Conservation (phyloP, 1,140 invertebrate genomes). For the Bombus impatiens region DNA sequence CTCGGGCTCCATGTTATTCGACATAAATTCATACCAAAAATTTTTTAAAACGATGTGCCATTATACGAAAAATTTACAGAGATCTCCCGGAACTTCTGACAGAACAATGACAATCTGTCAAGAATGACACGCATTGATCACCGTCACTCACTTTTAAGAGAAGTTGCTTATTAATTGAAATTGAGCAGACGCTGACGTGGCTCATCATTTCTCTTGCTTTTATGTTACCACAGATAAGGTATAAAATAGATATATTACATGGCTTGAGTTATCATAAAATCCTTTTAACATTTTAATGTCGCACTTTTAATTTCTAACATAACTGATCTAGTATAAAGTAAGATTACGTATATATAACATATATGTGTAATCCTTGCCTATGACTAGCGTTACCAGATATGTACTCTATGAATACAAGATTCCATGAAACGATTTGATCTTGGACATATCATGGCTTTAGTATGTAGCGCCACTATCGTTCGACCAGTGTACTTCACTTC, state of each 20-base stretch:
- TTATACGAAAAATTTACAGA: slow-evolving; percentile 48
- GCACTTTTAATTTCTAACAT: neutral
- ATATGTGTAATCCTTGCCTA: neutral
- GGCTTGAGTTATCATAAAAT: neutral
- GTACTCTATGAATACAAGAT: too few species aligned
- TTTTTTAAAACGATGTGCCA: slow-evolving; percentile 7
- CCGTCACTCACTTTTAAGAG: neutral
- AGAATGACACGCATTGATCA: slow-evolving; percentile 45
- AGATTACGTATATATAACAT: neutral
- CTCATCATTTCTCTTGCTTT: slow-evolving; percentile 2
- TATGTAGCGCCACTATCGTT: too few species aligned
- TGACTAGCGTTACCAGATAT: neutral
- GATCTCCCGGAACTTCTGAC: neutral
- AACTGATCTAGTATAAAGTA: neutral
- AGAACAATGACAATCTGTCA: slow-evolving; percentile 38
- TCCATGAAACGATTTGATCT: too few species aligned
- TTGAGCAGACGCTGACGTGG: neutral
- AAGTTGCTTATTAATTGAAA: neutral
- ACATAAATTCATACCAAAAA: slow-evolving; percentile 35
- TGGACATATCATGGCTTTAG: too few species aligned
- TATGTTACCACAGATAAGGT: neutral
- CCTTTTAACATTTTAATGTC: neutral
- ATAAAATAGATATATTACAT: neutral
- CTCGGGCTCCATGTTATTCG: slow-evolving; percentile 47
- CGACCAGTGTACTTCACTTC: too few species aligned